Evolutionary conservation across 2,113 vertebrate genomes (phyloP).

Genomic region (Oostethus manadensis): DNA sequence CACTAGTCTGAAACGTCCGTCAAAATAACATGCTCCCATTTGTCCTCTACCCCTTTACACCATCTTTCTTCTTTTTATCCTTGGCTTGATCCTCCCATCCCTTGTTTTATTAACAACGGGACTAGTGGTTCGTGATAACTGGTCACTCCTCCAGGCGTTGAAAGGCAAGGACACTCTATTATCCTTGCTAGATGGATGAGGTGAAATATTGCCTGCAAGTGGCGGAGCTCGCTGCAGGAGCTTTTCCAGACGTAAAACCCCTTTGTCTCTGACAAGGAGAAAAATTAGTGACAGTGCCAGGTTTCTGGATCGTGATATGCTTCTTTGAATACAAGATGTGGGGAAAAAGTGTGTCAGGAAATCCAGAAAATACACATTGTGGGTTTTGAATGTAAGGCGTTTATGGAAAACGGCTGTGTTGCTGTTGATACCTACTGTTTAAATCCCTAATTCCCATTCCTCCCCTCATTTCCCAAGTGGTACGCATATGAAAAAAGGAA

Average conservation of each 20-base stretch:
- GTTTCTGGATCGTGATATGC: conserved; percentile 47
- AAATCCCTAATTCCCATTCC: neutral
- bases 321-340: conserved; percentile 32
- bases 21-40: conserved; percentile 35
- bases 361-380: conserved; percentile 24
- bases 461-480: neutral
- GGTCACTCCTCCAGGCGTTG: conserved; percentile 71
- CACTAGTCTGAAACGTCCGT: conserved; percentile 43
- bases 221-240: conserved; percentile 63
- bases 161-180: conserved; percentile 76
- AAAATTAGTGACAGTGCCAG: conserved; percentile 63
- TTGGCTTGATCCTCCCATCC: conserved; percentile 47
- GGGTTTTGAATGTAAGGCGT: conserved; percentile 2
- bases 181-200: conserved; percentile 73
- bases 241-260: conserved; percentile 69
- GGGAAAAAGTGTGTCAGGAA: conserved; percentile 16
- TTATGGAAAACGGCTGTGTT: conserved; percentile 8
- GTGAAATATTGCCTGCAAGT: conserved; percentile 75
- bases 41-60: conserved; percentile 28
- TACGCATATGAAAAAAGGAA: neutral
- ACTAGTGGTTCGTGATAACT: conserved; percentile 74
- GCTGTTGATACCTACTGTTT: conserved; percentile 1
- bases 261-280: conserved; percentile 71
- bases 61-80: conserved; percentile 43
- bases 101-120: conserved; percentile 68